Conservation (phyloP, 2,888 invertebrate species). For the Drosophila kanekoi region DNA sequence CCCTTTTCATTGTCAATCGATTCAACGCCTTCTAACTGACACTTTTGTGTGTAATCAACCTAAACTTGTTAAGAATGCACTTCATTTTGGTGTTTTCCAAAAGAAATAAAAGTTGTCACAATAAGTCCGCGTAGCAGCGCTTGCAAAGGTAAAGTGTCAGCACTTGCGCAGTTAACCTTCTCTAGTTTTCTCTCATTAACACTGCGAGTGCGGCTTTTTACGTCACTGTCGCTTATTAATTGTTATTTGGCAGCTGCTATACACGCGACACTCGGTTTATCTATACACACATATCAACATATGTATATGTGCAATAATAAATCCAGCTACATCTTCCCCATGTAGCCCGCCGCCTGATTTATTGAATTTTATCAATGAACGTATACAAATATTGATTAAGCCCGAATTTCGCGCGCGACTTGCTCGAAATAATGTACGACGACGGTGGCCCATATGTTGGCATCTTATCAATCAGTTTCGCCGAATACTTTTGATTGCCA, state of each 20-base stretch:
- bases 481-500: constrained; percentile 22
- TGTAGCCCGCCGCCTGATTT: constrained; percentile 5
- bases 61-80: background rate
- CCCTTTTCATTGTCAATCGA: too few relatives aligned
- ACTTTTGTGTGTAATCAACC: too few relatives aligned
- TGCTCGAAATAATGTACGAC: background rate
- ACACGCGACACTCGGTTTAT: constrained; percentile 19
- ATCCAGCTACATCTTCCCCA: constrained; percentile 12
- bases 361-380: constrained; percentile 6
- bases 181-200: constrained; percentile 16
- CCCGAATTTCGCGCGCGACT: constrained; percentile 24
- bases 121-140: background rate
- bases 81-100: background rate
- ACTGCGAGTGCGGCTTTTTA: constrained; percentile 1
- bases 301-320: constrained; percentile 5
- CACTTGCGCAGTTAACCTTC: constrained; percentile 7
- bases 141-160: constrained; percentile 6
- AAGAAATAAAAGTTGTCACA: background rate
- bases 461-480: constrained; percentile 32
- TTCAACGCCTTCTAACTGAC: too few relatives aligned
- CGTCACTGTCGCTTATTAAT: constrained; percentile 8
- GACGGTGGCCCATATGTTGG: constrained; percentile 17
- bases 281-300: constrained; percentile 1
- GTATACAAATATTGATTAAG: constrained; percentile 30
- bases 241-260: background rate